A percentile compares a stretch with the other conserved stretches of the same genome.
phyloP scores from a whole-genome alignment of 2,797 vertebrate species.

The Salmo trutta region DNA sequence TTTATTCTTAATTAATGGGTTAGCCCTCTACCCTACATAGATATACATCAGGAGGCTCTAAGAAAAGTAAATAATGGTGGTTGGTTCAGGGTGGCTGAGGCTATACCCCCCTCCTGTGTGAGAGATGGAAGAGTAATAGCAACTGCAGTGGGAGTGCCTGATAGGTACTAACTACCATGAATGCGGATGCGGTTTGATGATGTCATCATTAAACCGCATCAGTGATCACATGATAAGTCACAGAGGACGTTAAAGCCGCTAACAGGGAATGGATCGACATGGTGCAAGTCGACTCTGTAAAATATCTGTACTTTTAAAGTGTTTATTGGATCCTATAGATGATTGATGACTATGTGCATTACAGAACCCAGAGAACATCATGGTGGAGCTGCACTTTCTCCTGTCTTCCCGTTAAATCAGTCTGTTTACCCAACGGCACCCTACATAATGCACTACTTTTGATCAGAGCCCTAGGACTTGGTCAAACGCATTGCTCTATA shows the following conservation, averaged over 20 bases:
- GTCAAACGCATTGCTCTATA: too few species aligned
- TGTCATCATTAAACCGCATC: conserved; percentile 21
- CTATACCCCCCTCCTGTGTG: not conserved
- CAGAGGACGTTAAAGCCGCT: too few species aligned
- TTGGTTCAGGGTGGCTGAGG: not conserved
- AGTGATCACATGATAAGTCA: not conserved
- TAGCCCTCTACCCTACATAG: conserved; percentile 37
- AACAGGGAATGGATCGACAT: too few species aligned
- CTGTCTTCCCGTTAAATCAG: conserved; percentile 11
- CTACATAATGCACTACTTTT: not conserved
- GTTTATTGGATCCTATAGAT: conserved; percentile 40
- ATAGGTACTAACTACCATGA: conserved; percentile 39
- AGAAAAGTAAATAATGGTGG: conserved; percentile 46
- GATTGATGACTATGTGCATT: conserved; percentile 18
- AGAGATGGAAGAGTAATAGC: conserved; percentile 10
- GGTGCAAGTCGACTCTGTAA: not conserved
- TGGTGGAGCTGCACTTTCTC: conserved; percentile 3
- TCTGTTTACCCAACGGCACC: too few species aligned
- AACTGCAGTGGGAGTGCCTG: conserved; percentile 3
- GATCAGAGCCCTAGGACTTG: not conserved
- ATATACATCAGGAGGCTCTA: conserved; percentile 43
- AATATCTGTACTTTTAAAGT: conserved; percentile 20
- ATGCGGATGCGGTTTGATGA: conserved; percentile 12
- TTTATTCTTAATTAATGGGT: conserved; percentile 64
- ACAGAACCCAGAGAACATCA: not conserved